Evolutionary conservation across 2,797 vertebrate species (phyloP).

Genomic region (Lophius americanus): DNA sequence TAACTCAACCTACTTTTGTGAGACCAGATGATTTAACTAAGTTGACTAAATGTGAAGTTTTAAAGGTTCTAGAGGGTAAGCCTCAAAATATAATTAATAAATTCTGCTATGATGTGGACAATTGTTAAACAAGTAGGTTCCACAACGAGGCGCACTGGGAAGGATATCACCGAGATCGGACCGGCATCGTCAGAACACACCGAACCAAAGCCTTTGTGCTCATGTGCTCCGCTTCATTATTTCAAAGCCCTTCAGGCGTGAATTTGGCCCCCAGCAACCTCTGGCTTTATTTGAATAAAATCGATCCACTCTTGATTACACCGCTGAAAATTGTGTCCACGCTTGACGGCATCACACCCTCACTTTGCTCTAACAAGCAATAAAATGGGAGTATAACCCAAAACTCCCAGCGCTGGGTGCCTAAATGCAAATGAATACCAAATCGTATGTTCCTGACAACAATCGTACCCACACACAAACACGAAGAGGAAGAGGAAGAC

Average conservation of each 20-base stretch:
- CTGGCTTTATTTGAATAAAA: conserved; percentile 63
- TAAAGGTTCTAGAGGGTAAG: background rate
- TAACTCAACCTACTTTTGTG: no score
- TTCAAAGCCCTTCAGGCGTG: conserved; percentile 43
- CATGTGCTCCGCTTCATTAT: conserved; percentile 48
- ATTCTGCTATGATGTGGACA: background rate
- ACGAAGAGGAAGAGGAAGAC: conserved; percentile 1
- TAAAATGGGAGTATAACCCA: conserved; percentile 36
- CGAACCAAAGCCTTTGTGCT: conserved; percentile 17
- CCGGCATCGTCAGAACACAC: conserved; percentile 19
- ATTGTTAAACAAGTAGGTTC: background rate
- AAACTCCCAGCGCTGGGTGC: conserved; percentile 4
- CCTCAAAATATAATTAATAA: background rate
- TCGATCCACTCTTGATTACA: conserved; percentile 60
- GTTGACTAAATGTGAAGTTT: no score
- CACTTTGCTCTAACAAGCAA: conserved; percentile 67
- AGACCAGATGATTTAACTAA: no score
- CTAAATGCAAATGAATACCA: conserved; percentile 32
- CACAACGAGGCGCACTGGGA: background rate
- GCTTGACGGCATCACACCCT: conserved; percentile 57
- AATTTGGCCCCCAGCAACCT: conserved; percentile 40
- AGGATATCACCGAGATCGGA: background rate
- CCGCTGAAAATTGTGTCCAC: conserved; percentile 50
- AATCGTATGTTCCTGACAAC: background rate
- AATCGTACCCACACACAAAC: background rate